Evolutionary conservation across 2,113 vertebrate species (phyloP), one percentile per base, ranked within the genome.

Genomic region (Cisticola juncidis): DNA sequence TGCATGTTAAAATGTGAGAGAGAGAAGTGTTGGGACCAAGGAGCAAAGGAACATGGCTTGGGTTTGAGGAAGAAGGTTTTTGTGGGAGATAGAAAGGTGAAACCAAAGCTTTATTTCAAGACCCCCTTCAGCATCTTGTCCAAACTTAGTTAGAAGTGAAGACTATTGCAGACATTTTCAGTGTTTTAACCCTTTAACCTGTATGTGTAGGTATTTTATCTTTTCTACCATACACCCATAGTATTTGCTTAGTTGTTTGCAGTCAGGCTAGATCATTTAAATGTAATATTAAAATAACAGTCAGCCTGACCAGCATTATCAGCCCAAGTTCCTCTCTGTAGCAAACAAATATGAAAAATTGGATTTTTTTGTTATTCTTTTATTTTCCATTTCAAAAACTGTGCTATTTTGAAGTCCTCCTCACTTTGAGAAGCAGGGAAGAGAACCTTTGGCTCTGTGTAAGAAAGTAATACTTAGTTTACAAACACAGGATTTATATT

Each of bases 91-190:
- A 53, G 56, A 95, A 73, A 86, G 51, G 87, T 81, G 40, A 91
- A 96, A 95, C 86, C 95, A 96, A 96, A 95, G 93, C 48, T 84
- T 80, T 84, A 62, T 86, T 86, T 88, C 81, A 78, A 93, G 72
- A 81, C 31, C 17, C 42, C 33, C 33, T 88, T 89, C 56, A 95
- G 66, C 57, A 81, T 79, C 84, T 86, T 86, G 35, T 83, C 76
- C 86, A 77, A 57, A 74, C 24, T 53, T 79, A 33, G 79, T 66
- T n/a, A 84, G 78, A 90, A 94, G 47, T 64, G 50, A 73, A 71
- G 31, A 36, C 31, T 48, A 6, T 45, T 77, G 12, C 51, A 86
- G 71, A 51, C 33, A 23, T 70, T 94, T 35, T 93, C 48, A 71
- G 42, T 86, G 66, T 86, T 95, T 94, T 87, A 86, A 74, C 69